These are phyloP conservation scores for Zalophus californianus DNA, from an alignment of 2,797 vertebrate genomes.

Conservation along the genomic window DNA sequence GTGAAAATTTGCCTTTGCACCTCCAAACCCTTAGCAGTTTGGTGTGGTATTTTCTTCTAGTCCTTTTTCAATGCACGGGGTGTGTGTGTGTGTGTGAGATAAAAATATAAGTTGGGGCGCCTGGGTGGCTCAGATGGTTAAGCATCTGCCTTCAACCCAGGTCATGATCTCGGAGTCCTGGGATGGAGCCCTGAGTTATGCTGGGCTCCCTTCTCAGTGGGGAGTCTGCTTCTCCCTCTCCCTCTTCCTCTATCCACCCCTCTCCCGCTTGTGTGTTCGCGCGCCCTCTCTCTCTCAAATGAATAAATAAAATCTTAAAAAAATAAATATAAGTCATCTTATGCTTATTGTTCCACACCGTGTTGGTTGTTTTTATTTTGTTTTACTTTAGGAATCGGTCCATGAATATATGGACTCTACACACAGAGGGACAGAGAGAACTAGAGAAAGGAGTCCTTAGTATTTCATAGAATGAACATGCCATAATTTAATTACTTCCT, in stretches of 20 bases:
- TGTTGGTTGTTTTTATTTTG: conserved; percentile 20
- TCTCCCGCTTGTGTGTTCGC: background rate
- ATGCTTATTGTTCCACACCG: background rate
- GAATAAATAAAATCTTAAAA: background rate
- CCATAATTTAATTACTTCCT: background rate
- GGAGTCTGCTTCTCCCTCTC: background rate
- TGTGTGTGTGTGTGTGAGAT: background rate
- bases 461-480: background rate
- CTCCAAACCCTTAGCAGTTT: background rate
- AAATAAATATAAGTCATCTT: background rate
- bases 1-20: background rate
- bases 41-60: background rate
- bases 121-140: background rate
- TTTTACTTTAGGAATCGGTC: background rate
- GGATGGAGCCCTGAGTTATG: background rate
- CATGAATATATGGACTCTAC: background rate
- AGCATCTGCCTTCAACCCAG: background rate
- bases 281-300: background rate
- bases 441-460: background rate
- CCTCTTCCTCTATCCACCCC: background rate
- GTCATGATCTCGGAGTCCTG: background rate
- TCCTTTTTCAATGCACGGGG: background rate
- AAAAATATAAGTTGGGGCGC: background rate
- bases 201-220: background rate
- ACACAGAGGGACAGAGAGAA: background rate